A percentile compares a stretch with the other conserved stretches of the same genome.
phyloP scores from a whole-genome alignment of 2,113 vertebrate species.

The Hymenochirus boettgeri region DNA sequence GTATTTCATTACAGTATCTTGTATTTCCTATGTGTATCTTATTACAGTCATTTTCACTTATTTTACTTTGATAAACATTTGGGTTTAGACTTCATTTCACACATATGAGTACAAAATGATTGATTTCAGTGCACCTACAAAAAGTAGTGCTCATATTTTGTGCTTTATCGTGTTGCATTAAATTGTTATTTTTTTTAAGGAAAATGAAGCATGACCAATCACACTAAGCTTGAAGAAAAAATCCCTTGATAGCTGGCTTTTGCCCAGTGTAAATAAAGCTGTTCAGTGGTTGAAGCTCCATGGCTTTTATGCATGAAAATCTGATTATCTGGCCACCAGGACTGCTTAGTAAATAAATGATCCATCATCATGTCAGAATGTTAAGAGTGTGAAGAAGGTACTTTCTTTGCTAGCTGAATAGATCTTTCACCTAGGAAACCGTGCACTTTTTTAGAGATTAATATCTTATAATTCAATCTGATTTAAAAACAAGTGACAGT shows the following conservation, averaged over 20 bases:
- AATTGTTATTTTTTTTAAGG: constrained; percentile 47
- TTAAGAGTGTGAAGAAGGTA: constrained; percentile 64
- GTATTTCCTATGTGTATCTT: too few relatives aligned
- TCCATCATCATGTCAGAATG: constrained; percentile 80
- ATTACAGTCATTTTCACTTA: too few relatives aligned
- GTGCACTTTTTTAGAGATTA: constrained; percentile 43
- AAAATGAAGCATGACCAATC: constrained; percentile 87
- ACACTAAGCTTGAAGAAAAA: constrained; percentile 71
- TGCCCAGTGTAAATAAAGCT: constrained; percentile 69
- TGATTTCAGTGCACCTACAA: too few relatives aligned
- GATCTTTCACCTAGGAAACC: constrained; percentile 53
- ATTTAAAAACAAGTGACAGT: constrained; percentile 50
- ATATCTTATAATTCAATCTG: constrained; percentile 48
- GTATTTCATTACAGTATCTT: too few relatives aligned
- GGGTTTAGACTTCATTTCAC: too few relatives aligned
- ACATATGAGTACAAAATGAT: too few relatives aligned
- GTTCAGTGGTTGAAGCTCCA: constrained; percentile 70
- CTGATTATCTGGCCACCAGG: constrained; percentile 79
- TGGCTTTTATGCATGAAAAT: constrained; percentile 84
- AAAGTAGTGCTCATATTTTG: too few relatives aligned
- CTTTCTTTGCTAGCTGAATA: constrained; percentile 54
- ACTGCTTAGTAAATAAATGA: constrained; percentile 81
- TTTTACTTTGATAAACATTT: too few relatives aligned
- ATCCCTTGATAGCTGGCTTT: constrained; percentile 81
- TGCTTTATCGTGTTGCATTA: constrained; percentile 6